phyloP scores from a whole-genome alignment of 2,797 vertebrate species.

The Lemur catta region DNA sequence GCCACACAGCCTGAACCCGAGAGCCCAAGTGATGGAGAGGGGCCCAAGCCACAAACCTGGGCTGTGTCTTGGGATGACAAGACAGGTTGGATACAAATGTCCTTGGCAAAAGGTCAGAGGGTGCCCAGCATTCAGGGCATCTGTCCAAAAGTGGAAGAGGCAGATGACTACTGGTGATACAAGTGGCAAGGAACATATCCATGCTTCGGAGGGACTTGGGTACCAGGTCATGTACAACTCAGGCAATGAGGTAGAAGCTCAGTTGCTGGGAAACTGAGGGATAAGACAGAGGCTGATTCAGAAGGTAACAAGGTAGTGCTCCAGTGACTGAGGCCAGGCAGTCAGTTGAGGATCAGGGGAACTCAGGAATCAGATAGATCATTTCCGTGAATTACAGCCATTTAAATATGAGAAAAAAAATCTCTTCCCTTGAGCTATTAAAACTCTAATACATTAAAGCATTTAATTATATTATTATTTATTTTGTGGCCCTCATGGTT shows the following conservation, averaged over 20 bases:
- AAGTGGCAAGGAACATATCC: neutral
- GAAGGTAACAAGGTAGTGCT: neutral
- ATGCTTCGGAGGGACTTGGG: neutral
- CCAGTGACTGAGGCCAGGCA: neutral
- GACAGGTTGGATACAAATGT: neutral
- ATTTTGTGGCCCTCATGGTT: slow-evolving; percentile 24
- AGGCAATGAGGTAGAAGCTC: neutral
- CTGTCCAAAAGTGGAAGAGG: neutral
- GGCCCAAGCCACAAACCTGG: neutral
- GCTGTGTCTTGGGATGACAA: neutral
- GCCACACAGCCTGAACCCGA: neutral
- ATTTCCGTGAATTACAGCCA: slow-evolving; percentile 26
- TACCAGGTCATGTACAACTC: neutral
- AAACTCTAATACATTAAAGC: slow-evolving; percentile 38
- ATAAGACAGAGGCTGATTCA: neutral
- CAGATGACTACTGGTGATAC: accelerated
- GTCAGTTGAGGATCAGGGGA: neutral
- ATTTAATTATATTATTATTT: neutral
- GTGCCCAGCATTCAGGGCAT: neutral
- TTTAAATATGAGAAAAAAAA: slow-evolving; percentile 52
- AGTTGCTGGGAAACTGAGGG: neutral
- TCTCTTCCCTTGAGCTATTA: slow-evolving; percentile 45
- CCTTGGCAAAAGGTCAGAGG: neutral
- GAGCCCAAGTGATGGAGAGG: neutral
- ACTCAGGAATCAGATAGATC: neutral